Conservation (phyloP, 2,113 vertebrate genomes). For the Perca schrenkii region DNA sequence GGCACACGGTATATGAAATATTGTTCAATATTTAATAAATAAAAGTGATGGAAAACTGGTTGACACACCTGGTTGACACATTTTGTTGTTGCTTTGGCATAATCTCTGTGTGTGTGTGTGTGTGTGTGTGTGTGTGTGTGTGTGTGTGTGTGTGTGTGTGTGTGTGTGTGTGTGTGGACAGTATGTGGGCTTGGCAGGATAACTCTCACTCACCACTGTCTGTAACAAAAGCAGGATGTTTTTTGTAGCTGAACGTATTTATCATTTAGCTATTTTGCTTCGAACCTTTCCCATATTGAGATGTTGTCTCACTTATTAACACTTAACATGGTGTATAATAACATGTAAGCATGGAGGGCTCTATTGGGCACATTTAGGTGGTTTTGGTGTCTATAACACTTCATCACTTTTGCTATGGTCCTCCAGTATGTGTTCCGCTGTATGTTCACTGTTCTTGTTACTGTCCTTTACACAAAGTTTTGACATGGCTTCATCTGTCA, state of each 20-base stretch:
- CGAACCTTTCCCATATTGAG: neutral
- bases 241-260: neutral
- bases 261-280: neutral
- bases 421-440: neutral
- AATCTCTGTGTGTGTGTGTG: neutral
- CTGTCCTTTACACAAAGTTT: neutral
- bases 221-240: neutral
- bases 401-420: neutral
- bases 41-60: neutral
- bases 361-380: neutral
- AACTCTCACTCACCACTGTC: neutral
- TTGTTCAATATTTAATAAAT: neutral
- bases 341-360: neutral
- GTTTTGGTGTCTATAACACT: neutral
- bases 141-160: too few relatives aligned
- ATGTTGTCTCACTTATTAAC: neutral
- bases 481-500: neutral
- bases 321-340: neutral
- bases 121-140: neutral
- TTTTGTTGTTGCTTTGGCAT: neutral
- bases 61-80: neutral
- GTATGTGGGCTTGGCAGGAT: neutral
- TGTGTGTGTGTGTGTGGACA: too few relatives aligned
- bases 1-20: neutral
- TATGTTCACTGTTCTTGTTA: neutral